Percentiles rank a stretch among this genome's conserved stretches.
These are phyloP conservation scores for Poliocrania exsul DNA, from an alignment of 2,797 vertebrate genomes.

Conservation along the genomic window DNA sequence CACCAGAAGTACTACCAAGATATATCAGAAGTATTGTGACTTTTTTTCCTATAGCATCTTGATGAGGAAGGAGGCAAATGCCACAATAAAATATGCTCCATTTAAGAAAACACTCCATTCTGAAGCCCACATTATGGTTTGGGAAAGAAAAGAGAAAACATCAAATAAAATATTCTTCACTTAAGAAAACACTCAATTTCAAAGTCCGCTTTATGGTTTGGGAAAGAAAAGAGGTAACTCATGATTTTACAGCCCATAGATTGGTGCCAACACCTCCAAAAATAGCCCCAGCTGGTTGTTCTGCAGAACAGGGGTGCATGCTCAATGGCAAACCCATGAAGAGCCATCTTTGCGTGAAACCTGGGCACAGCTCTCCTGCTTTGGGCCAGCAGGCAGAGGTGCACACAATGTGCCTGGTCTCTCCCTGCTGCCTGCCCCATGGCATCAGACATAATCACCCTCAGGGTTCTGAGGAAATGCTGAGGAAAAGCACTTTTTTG, in stretches of 20 bases:
- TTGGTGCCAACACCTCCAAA: background rate
- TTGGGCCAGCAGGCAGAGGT: background rate
- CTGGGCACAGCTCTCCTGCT: background rate
- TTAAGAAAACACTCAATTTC: background rate
- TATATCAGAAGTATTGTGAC: background rate
- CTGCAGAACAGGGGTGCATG: background rate
- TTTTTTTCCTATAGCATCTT: background rate
- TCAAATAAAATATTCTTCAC: background rate
- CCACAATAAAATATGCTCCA: background rate
- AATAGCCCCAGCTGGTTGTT: background rate
- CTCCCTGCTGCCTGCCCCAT: background rate
- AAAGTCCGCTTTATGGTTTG: background rate
- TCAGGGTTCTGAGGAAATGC: background rate
- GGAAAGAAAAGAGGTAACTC: background rate
- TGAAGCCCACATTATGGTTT: background rate
- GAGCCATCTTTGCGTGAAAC: background rate
- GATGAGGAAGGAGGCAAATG: background rate
- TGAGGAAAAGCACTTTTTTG: background rate
- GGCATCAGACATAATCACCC: background rate
- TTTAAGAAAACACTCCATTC: background rate
- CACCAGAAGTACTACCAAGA: background rate
- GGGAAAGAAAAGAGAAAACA: background rate
- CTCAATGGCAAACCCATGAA: background rate
- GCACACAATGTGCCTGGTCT: accelerated
- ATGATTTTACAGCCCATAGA: background rate